Evolutionary conservation across 2,888 invertebrate genomes (phyloP), one percentile per base, ranked within the genome.

Genomic region (Nomada flava): DNA sequence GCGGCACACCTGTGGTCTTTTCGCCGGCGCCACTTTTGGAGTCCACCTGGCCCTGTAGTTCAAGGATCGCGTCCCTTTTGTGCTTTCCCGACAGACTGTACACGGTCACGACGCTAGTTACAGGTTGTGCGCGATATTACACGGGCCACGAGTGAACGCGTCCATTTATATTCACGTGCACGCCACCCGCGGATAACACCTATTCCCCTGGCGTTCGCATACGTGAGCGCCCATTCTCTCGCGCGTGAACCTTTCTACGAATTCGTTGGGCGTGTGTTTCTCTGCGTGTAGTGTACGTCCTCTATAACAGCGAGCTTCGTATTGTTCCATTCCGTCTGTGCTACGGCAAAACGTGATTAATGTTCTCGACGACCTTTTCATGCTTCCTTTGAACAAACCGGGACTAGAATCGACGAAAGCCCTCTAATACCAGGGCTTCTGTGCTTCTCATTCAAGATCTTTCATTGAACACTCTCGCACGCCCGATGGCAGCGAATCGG

Each of bases 111-210:
- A 81, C 83, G 86, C 86, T 84, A 90, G 88, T 89, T 89, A 87
- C 90, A 89, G 87, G 85, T 87, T 81, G 85, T 87, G 87, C 86
- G 82, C 79, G 89, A 89, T 88, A 89, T 90, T 89, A 89, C 87
- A 89, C 63, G 80, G 83, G 50, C 67, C 47, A 60, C 55, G 68
- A 62, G 62, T 72, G 69, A 70, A 42, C 53, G 69, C 72, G 64
- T 76, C 77, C 86, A 84, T 86, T 83, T 86, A 81, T 86, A 86
- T 86, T 86, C 86, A 79, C 80, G 83, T 67, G 64, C 65, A 69
- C 63, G 44, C 62, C 72, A 59, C 53, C 53, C 74, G 57, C 83
- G 79, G 82, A 85, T 82, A 83, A 85, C 83, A 79, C 79, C 82
- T 84, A 78, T 82, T 84, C 82, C 76, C 83, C 53, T 47, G 69